Evolutionary conservation across 1,140 invertebrate genomes (phyloP), one percentile per base, ranked within the genome.

Genomic region (Brachionus rubens): DNA sequence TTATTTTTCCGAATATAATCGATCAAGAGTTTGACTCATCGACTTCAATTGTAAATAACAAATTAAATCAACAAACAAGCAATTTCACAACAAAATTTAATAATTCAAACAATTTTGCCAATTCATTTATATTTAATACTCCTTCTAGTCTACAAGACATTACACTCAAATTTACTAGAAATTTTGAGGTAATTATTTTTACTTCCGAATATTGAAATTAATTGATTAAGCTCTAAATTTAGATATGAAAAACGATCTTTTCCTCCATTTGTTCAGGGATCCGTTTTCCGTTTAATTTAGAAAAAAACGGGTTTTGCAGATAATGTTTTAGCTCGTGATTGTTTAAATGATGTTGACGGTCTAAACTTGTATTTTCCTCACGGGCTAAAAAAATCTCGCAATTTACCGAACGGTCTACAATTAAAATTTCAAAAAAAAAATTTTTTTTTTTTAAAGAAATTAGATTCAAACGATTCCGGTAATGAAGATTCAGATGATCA

Each of bases 391-490:
- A n/a, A n/a, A n/a, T n/a, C n/a, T n/a, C n/a, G n/a, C n/a, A n/a
- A n/a, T n/a, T n/a, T n/a, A n/a, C n/a, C n/a, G n/a, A n/a, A n/a
- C n/a, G n/a, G n/a, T n/a, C n/a, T n/a, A n/a, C n/a, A n/a, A n/a
- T n/a, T n/a, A n/a, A n/a, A n/a, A n/a, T n/a, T n/a, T n/a, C n/a
- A n/a, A n/a, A n/a, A n/a, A n/a, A n/a, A n/a, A n/a, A n/a, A n/a
- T n/a, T n/a, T 12, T 77, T 70, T 28, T 12, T 50, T 28, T 65
- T 78, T 81, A 6, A 78, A 93, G 88, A 91, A 93, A 85, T 91
- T 90, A 19, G 92, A 93, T 82, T 92, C 93, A 79, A 91, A 91
- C 80, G 93, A 96, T 82, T 94, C 92, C 0, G 93, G 93, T 3
- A 96, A 93, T 82, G 93, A 96, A 82, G 92, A 96, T 82, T 92